A percentile compares a stretch with the other conserved stretches of the same genome.
phyloP scores from a whole-genome alignment of 2,888 invertebrate genomes.

The Limnephilus rhombicus region DNA sequence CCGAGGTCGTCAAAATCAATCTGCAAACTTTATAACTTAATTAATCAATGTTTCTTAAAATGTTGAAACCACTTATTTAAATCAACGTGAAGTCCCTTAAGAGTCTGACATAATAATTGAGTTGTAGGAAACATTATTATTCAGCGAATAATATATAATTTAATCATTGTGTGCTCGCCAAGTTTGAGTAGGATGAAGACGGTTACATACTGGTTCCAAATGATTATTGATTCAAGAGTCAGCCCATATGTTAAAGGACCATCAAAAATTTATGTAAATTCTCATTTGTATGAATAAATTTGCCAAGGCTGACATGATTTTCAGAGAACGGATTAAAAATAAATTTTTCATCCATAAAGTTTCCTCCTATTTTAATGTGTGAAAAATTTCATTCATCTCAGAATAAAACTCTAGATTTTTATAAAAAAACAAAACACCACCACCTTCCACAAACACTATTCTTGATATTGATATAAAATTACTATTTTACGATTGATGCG shows the following conservation, averaged over 20 bases:
- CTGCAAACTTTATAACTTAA: neutral
- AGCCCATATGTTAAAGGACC: neutral
- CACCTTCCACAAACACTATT: too few species aligned
- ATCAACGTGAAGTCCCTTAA: neutral
- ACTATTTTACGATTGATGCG: too few species aligned
- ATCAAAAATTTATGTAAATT: neutral
- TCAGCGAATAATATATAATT: neutral
- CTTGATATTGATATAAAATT: too few species aligned
- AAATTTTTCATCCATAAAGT: too few species aligned
- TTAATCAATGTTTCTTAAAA: neutral
- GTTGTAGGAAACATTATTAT: neutral
- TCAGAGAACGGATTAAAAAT: too few species aligned
- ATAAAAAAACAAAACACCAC: too few species aligned
- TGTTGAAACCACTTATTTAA: neutral
- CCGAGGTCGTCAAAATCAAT: neutral
- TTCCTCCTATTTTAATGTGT: too few species aligned
- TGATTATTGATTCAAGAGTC: neutral
- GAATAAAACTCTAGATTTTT: too few species aligned
- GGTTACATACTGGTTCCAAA: neutral
- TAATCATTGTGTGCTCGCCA: neutral
- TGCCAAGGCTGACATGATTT: neutral
- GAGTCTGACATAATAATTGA: neutral
- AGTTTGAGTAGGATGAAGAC: neutral
- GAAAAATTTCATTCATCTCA: too few species aligned
- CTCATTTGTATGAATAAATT: neutral